Conservation (phyloP, 2,797 vertebrate genomes). For the Lindbergichthys nudifrons region DNA sequence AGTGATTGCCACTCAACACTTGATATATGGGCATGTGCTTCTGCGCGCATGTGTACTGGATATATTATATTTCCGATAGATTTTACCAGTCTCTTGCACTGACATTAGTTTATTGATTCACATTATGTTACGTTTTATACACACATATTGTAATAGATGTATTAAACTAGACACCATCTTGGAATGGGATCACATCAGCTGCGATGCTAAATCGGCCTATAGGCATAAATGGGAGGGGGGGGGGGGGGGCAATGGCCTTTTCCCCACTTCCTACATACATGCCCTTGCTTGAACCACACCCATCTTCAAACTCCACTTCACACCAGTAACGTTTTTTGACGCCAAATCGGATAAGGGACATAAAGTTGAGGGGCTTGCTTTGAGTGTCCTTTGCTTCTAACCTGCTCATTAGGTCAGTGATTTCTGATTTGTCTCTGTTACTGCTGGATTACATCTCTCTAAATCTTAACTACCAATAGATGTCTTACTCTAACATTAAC, state of each 20-base stretch:
- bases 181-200: too few relatives aligned
- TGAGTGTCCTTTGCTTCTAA: neutral
- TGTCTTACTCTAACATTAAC: neutral
- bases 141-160: slow-evolving; percentile 43
- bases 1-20: slow-evolving; percentile 79
- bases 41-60: slow-evolving; percentile 60
- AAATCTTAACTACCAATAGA: neutral
- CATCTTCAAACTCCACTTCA: too few relatives aligned
- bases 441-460: neutral
- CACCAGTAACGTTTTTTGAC: too few relatives aligned
- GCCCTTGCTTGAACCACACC: too few relatives aligned
- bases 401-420: neutral
- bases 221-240: too few relatives aligned
- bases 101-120: slow-evolving; percentile 49
- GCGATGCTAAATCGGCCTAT: too few relatives aligned
- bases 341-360: too few relatives aligned
- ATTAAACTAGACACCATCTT: neutral
- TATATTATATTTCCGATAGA: slow-evolving; percentile 48
- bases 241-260: too few relatives aligned
- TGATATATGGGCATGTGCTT: slow-evolving; percentile 67
- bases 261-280: too few relatives aligned
- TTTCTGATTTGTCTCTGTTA: neutral
- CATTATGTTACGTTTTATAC: slow-evolving; percentile 34
- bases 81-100: slow-evolving; percentile 41
- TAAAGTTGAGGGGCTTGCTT: too few relatives aligned